These are phyloP conservation scores for Tridacna crocea DNA, from an alignment of 2,888 invertebrate species.

Conservation along the genomic window DNA sequence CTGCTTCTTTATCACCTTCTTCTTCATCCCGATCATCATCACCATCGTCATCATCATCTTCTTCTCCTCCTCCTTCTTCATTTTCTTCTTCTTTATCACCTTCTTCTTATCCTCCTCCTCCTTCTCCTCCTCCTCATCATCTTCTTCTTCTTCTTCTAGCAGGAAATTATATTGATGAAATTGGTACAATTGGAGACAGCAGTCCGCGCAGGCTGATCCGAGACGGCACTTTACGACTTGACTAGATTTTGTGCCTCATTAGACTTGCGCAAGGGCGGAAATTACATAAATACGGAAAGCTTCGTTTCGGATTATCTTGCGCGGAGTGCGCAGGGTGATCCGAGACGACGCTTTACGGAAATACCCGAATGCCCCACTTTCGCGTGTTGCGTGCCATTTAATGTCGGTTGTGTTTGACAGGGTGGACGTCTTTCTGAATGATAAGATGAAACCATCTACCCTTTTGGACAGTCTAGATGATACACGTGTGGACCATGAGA, in stretches of 20 bases:
- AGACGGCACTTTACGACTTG: too few relatives aligned
- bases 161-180: too few relatives aligned
- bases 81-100: neutral
- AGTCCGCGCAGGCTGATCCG: too few relatives aligned
- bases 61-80: neutral
- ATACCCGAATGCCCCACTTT: too few relatives aligned
- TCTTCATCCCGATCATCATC: neutral
- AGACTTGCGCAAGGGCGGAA: too few relatives aligned
- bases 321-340: too few relatives aligned
- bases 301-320: too few relatives aligned
- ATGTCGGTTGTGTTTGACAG: neutral
- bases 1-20: neutral
- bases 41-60: neutral
- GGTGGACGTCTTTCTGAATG: slow-evolving; percentile 7
- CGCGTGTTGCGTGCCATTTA: too few relatives aligned
- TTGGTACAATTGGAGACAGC: too few relatives aligned
- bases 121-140: neutral
- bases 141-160: neutral
- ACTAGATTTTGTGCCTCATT: too few relatives aligned
- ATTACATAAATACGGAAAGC: too few relatives aligned
- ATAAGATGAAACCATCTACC: neutral
- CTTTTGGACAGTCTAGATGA: slow-evolving; percentile 15
- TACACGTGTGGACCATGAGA: slow-evolving; percentile 3
- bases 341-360: too few relatives aligned
- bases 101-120: neutral